Percentiles rank a stretch among this genome's conserved stretches.
Evolutionary conservation across 1,140 invertebrate species (phyloP).

Genomic region (Polypedilum vanderplanki): DNA sequence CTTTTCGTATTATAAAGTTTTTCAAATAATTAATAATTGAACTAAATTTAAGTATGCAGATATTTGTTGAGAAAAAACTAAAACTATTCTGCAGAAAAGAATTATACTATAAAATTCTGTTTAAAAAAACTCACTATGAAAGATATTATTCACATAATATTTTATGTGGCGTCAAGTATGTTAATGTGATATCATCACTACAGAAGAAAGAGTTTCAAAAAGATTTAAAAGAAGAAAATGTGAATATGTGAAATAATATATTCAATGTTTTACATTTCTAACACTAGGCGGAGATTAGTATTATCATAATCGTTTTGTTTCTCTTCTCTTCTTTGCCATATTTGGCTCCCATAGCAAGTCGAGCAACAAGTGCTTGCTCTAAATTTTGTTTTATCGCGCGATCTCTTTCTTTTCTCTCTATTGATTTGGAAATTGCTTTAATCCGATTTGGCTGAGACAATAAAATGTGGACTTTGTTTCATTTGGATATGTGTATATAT

Average conservation of each 20-base stretch:
- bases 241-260: not conserved
- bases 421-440: not conserved
- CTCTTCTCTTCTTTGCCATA: not conserved
- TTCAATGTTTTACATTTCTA: not conserved
- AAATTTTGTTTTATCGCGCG: conserved; percentile 1
- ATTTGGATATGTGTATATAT: not conserved
- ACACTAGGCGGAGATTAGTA: not conserved
- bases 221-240: no score
- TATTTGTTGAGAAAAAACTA: no score
- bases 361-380: not conserved
- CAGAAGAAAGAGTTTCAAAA: not conserved
- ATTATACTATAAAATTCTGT: no score
- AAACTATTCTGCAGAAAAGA: no score
- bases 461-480: not conserved
- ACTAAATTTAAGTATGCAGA: no score
- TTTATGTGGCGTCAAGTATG: not conserved
- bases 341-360: not conserved
- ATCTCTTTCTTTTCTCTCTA: not conserved
- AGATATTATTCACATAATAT: no score
- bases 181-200: not conserved
- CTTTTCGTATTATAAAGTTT: no score
- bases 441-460: not conserved
- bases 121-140: no score
- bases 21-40: no score
- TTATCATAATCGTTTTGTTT: not conserved